Percentiles rank a stretch among this genome's conserved stretches.
These are phyloP conservation scores for Pogoniulus pusillus DNA, from an alignment of 2,797 vertebrate species.

Conservation along the genomic window DNA sequence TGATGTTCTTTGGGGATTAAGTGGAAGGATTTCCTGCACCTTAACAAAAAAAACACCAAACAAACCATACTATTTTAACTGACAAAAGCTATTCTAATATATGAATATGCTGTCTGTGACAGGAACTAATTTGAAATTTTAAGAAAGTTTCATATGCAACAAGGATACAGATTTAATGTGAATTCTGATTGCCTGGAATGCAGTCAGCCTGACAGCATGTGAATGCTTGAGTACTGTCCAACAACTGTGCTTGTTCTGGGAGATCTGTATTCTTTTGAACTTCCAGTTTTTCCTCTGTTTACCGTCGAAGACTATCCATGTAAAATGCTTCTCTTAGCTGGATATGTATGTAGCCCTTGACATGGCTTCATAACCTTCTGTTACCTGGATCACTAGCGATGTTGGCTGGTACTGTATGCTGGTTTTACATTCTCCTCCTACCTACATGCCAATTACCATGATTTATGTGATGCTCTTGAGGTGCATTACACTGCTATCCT, in stretches of 20 bases:
- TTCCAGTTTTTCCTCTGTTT: constrained; percentile 8
- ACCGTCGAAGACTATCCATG: neutral
- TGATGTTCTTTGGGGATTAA: neutral
- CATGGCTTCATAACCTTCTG: neutral
- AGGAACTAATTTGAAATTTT: constrained; percentile 8
- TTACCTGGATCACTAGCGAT: neutral
- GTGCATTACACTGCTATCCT: neutral
- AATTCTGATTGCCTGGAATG: constrained; percentile 66
- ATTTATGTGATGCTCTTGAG: neutral
- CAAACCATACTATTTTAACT: neutral
- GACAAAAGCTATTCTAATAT: neutral
- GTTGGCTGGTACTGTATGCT: neutral
- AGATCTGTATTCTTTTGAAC: neutral
- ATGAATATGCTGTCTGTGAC: neutral
- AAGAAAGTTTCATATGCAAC: constrained; percentile 4
- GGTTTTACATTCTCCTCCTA: constrained; percentile 8
- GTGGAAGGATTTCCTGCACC: neutral
- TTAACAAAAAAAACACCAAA: neutral
- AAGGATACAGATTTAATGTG: constrained; percentile 22
- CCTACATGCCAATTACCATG: neutral
- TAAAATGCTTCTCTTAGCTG: neutral
- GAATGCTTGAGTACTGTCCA: constrained; percentile 55
- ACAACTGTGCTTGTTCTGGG: constrained; percentile 15
- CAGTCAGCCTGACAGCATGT: constrained; percentile 31
- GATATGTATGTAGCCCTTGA: neutral